Evolutionary conservation across 2,888 invertebrate genomes (phyloP).

Genomic region (Lasioglossum lativentre): DNA sequence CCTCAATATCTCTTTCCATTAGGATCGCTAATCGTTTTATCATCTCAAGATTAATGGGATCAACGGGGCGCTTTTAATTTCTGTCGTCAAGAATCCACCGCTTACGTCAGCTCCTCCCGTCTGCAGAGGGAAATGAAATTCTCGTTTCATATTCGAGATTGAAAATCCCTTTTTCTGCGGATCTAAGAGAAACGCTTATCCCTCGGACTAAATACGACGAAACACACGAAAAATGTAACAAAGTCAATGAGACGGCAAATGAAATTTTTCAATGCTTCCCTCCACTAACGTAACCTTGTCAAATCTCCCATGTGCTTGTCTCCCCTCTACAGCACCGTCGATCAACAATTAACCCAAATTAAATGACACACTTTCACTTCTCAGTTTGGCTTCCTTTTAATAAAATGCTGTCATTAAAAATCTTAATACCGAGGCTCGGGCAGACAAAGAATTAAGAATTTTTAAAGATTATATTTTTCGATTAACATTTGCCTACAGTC

Average conservation of each 20-base stretch:
- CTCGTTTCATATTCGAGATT: slow-evolving; percentile 62
- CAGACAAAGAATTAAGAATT: neutral
- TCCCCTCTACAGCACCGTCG: neutral
- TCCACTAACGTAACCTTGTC: neutral
- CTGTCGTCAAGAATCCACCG: slow-evolving; percentile 64
- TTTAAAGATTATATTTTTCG: neutral
- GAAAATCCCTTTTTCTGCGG: slow-evolving; percentile 39
- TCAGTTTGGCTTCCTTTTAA: too few species aligned
- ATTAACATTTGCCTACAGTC: neutral
- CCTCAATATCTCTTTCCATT: slow-evolving; percentile 67
- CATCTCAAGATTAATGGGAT: slow-evolving; percentile 73
- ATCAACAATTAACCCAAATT: neutral
- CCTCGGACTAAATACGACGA: slow-evolving; percentile 23
- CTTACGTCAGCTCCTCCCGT: slow-evolving; percentile 62
- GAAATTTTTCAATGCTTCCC: neutral
- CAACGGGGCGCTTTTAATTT: slow-evolving; percentile 71
- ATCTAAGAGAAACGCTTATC: slow-evolving; percentile 35
- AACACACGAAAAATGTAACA: slow-evolving; percentile 27
- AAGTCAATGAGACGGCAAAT: neutral
- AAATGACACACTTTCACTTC: neutral
- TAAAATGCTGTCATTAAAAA: too few species aligned
- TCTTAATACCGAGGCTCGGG: too few species aligned
- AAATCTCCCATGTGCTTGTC: neutral
- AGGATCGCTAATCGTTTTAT: slow-evolving; percentile 75
- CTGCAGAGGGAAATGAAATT: slow-evolving; percentile 58